Conservation (phyloP, 2,113 vertebrate species). For the Cariama cristata region DNA sequence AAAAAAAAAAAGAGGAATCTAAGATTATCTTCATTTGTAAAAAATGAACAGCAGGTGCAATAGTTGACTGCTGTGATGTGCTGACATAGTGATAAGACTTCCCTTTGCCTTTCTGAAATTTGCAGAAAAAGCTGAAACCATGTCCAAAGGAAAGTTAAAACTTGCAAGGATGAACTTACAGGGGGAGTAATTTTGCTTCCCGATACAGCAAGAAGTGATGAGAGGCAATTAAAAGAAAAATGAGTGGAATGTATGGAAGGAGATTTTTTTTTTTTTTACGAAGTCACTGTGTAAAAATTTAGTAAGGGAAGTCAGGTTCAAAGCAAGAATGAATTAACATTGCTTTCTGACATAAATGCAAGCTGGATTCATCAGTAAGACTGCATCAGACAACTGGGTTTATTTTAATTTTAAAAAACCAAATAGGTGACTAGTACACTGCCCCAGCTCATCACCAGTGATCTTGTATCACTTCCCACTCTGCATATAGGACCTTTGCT, state of each 20-base stretch:
- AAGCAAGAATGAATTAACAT: background rate
- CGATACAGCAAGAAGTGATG: background rate
- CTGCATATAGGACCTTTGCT: background rate
- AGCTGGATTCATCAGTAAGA: background rate
- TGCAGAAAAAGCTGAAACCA: background rate
- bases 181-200: background rate
- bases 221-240: background rate
- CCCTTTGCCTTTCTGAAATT: background rate
- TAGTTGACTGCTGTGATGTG: background rate
- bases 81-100: background rate
- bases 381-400: background rate
- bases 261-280: background rate
- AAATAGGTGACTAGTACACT: accelerated
- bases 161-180: background rate
- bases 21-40: background rate
- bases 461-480: background rate
- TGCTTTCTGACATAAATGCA: background rate
- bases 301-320: background rate
- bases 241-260: too few species aligned
- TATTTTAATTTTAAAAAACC: background rate
- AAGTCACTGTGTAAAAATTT: background rate
- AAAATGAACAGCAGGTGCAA: background rate
- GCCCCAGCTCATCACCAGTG: background rate
- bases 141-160: background rate
- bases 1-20: background rate